Percentiles rank a stretch among this genome's conserved stretches.
These are phyloP conservation scores for Alca torda DNA, from an alignment of 2,797 vertebrate species.

Conservation along the genomic window DNA sequence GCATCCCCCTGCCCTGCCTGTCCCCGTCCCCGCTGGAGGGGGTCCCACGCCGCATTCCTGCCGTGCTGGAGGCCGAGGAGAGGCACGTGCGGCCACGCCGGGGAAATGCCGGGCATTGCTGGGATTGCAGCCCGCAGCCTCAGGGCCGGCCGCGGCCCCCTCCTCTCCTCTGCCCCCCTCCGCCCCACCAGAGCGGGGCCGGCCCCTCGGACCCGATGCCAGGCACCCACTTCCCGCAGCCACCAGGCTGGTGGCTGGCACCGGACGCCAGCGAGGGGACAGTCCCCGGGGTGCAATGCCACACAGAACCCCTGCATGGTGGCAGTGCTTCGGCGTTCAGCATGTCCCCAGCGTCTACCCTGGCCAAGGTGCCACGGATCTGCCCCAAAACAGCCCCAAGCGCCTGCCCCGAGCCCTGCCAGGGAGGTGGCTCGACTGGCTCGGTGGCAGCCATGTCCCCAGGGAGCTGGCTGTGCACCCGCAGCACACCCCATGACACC, in stretches of 20 bases:
- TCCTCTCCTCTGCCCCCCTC: neutral
- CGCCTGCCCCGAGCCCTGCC: accelerated
- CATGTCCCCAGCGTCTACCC: neutral
- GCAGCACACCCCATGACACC: neutral
- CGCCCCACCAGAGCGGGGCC: neutral
- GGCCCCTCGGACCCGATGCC: accelerated
- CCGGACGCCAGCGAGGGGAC: neutral
- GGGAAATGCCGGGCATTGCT: slow-evolving; percentile 77
- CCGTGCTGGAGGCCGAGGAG: slow-evolving; percentile 2
- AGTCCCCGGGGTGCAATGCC: neutral
- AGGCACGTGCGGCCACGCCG: slow-evolving; percentile 15
- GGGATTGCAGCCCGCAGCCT: slow-evolving; percentile 65
- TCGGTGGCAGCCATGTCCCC: neutral
- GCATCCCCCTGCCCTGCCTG: neutral
- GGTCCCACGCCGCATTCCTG: slow-evolving; percentile 23
- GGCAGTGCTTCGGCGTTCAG: accelerated
- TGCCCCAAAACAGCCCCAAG: neutral
- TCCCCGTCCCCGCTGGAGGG: neutral
- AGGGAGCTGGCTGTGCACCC: neutral
- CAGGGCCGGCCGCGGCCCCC: neutral
- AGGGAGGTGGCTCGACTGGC: neutral
- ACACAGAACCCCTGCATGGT: accelerated
- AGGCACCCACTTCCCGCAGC: accelerated
- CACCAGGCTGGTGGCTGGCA: neutral
- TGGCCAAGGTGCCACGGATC: neutral